A percentile compares a stretch with the other conserved stretches of the same genome.
These are phyloP conservation scores for Numida meleagris DNA, from an alignment of 2,113 vertebrate genomes.

Conservation along the genomic window DNA sequence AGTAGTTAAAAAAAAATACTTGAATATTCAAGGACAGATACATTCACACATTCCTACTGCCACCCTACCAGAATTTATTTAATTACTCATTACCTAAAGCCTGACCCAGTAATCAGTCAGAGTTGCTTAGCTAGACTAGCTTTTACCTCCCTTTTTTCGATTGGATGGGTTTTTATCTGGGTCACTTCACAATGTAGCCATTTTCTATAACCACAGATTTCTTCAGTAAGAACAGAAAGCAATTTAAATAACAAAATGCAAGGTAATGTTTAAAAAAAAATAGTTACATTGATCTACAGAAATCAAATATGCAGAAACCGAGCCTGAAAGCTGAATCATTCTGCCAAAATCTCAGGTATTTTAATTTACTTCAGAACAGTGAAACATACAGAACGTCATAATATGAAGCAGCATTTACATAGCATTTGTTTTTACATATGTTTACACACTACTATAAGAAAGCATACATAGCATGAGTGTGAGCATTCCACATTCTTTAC, in stretches of 20 bases:
- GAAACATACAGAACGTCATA: neutral
- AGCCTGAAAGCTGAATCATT: neutral
- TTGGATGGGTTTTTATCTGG: neutral
- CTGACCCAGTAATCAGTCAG: neutral
- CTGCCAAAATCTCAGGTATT: neutral
- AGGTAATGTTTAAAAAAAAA: neutral
- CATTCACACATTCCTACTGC: neutral
- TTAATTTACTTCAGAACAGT: neutral
- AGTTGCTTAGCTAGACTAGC: neutral
- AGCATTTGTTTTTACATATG: neutral
- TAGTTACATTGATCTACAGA: neutral
- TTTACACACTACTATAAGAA: neutral
- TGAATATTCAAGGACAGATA: neutral
- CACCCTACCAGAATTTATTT: neutral
- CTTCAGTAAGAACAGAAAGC: neutral
- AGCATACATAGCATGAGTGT: neutral
- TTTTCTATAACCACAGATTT: neutral
- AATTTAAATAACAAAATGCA: neutral
- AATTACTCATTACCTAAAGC: neutral
- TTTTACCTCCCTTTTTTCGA: neutral
- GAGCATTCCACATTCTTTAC: neutral
- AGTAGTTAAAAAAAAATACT: neutral
- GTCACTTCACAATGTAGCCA: neutral
- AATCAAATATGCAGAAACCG: neutral
- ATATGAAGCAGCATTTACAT: neutral